phyloP scores from a whole-genome alignment of 2,797 vertebrate genomes.

The Rhynchotus rufescens region DNA sequence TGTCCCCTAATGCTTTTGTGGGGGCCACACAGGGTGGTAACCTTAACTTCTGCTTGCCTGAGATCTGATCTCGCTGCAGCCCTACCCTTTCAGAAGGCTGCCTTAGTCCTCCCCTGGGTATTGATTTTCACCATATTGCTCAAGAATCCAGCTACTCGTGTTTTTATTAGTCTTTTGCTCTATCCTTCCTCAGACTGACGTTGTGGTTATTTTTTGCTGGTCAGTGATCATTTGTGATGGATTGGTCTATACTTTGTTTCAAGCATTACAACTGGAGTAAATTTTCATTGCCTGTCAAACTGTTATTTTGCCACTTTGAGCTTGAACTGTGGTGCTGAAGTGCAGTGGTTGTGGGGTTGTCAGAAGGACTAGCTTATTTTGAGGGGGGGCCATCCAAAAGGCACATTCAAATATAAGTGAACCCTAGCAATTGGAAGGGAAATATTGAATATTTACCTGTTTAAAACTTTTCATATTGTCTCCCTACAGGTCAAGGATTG shows the following conservation, averaged over 20 bases:
- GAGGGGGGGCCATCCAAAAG: not conserved
- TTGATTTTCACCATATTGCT: not conserved
- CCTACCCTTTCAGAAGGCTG: not conserved
- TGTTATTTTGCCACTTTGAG: not conserved
- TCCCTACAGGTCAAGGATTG: not conserved
- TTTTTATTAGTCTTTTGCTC: not conserved
- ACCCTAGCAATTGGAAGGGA: not conserved
- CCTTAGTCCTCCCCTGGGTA: not conserved
- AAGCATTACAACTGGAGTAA: not conserved
- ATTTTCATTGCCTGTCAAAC: not conserved
- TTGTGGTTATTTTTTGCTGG: not conserved
- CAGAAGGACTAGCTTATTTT: not conserved
- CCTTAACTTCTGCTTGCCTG: not conserved
- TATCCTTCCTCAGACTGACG: not conserved
- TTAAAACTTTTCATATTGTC: rapidly evolving
- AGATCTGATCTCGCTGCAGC: not conserved
- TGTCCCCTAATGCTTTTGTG: not conserved
- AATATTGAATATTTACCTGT: not conserved
- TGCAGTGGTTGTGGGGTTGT: not conserved
- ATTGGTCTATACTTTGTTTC: not conserved
- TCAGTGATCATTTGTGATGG: not conserved
- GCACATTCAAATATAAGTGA: not conserved
- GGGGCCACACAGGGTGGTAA: rapidly evolving
- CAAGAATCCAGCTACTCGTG: not conserved
- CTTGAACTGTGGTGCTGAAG: not conserved